Evolutionary conservation across 1,140 invertebrate genomes (phyloP), one percentile per base, ranked within the genome.

Genomic region (Drusus annulatus): DNA sequence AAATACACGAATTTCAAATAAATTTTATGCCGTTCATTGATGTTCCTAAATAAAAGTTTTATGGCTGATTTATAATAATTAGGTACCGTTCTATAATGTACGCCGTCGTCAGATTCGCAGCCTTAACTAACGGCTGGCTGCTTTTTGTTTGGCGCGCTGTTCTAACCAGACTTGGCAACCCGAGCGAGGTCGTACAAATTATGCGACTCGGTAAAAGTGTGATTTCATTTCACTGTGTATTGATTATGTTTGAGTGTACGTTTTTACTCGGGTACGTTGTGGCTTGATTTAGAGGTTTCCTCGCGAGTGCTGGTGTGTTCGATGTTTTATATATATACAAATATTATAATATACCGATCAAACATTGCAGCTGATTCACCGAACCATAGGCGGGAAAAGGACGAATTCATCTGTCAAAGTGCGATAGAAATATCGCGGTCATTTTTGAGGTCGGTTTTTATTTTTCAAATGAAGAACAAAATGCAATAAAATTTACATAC

Each of bases 361-460:
- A 71, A 71, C 68, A 71, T 71, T 71, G 45, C 68, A 71, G 68
- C 68, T 71, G 68, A 71, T 71, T 52, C 68, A 45, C 68, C 13
- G 25, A 23, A 16, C 56, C 56, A 45, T 10, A 45, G 36, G 36
- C 62, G 62, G 62, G 62, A 65, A 65, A 28, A 25, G 62, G 62
- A 65, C 62, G 16, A 21, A 65, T n/a, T 21, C 25, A 63, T 25
- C 15, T 65, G 62, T 16, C 21, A 15, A 28, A 28, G 62, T 65
- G 62, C 10, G 25, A 31, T 28, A 6, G 62, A 45, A 13, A 45
- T 13, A 45, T 13, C 0, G 36, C 36, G 8, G 36, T 45, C 36
- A 13, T 8, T 45, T 45, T 45, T 45, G 36, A 45, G 10, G 7
- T 7, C 13, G 36, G 36, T 45, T 45, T 0, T 45, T 1, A 45